phyloP scores from a whole-genome alignment of 2,797 vertebrate genomes.

The Sebastes hubbsi region DNA sequence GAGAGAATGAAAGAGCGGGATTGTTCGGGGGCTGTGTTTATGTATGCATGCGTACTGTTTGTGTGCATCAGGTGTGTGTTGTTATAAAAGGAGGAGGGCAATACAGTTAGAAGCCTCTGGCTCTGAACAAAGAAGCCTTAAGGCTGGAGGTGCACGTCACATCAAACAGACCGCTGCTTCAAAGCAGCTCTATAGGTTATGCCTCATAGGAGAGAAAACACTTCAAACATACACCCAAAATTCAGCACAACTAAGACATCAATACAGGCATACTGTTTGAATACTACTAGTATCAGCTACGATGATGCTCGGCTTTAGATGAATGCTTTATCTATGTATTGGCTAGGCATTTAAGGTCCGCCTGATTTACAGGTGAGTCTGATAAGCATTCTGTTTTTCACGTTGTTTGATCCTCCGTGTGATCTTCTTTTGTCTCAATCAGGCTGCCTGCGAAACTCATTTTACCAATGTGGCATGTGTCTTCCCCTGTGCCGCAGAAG shows the following conservation, averaged over 20 bases:
- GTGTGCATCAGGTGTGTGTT: constrained; percentile 28
- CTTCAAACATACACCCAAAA: constrained; percentile 62
- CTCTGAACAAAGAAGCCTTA: constrained; percentile 56
- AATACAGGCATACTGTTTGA: constrained; percentile 14
- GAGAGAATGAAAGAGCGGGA: background rate
- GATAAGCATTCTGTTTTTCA: background rate
- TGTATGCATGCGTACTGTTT: background rate
- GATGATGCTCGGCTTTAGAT: constrained; percentile 15
- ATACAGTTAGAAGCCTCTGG: constrained; percentile 48
- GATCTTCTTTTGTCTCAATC: constrained; percentile 21
- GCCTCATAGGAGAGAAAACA: constrained; percentile 36
- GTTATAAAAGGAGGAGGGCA: constrained; percentile 14
- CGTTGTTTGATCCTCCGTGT: constrained; percentile 10
- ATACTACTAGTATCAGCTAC: background rate
- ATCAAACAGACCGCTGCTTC: constrained; percentile 73
- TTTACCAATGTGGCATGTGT: constrained; percentile 5
- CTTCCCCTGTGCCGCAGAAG: constrained; percentile 14
- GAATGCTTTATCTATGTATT: constrained; percentile 3
- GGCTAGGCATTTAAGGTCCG: background rate
- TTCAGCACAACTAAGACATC: constrained; percentile 34
- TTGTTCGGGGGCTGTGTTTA: background rate
- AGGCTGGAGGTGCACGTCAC: constrained; percentile 59
- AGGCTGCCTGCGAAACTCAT: constrained; percentile 19
- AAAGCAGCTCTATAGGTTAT: constrained; percentile 67
- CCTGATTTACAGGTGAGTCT: constrained; percentile 1